Evolutionary conservation across 1,140 invertebrate genomes (phyloP).

Genomic region (Myzus persicae): DNA sequence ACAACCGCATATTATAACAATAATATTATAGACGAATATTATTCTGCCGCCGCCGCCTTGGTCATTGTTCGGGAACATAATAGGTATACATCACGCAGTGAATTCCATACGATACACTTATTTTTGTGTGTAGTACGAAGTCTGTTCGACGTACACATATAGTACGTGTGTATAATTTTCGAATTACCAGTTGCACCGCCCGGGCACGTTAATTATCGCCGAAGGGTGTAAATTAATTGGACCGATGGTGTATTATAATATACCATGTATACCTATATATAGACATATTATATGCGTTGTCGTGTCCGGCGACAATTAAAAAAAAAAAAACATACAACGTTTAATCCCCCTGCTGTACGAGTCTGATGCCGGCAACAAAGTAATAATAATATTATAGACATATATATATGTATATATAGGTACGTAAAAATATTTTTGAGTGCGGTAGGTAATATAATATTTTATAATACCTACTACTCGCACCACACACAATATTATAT

Average conservation of each 20-base stretch:
- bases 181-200: background rate
- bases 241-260: background rate
- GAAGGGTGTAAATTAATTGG: slow-evolving; percentile 3
- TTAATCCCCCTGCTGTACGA: background rate
- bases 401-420: too few relatives aligned
- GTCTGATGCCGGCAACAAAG: background rate
- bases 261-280: background rate
- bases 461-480: background rate
- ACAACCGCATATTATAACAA: too few relatives aligned
- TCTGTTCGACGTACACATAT: background rate
- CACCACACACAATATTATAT: too few relatives aligned
- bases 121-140: background rate
- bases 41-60: background rate
- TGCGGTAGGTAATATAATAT: background rate
- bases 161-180: slow-evolving; percentile 15
- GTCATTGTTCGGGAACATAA: background rate
- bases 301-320: slow-evolving; percentile 3
- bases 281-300: background rate
- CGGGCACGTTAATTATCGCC: background rate
- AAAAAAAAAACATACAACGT: background rate
- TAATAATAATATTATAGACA: background rate
- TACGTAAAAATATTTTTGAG: background rate
- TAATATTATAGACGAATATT: background rate
- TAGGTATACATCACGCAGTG: background rate
- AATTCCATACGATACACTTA: background rate